Conservation (phyloP, 2,113 vertebrate genomes). For the Ochotona curzoniae region DNA sequence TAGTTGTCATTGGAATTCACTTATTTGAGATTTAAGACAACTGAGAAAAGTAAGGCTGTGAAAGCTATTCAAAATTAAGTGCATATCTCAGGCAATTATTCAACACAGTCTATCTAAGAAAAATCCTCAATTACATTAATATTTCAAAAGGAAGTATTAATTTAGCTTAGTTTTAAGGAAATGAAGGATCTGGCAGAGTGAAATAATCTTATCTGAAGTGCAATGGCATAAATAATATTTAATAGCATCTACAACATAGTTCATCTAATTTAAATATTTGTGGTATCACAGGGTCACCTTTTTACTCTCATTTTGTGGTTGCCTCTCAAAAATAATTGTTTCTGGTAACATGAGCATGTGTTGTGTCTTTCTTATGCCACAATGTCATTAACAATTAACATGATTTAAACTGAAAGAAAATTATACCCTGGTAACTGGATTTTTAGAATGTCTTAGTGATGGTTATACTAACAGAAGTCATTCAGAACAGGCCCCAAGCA, state of each 20-base stretch:
- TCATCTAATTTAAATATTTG: constrained; percentile 42
- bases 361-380: background rate
- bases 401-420: background rate
- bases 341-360: background rate
- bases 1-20: constrained; percentile 56
- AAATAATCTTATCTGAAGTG: constrained; percentile 39
- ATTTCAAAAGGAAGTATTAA: constrained; percentile 56
- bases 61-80: constrained; percentile 66
- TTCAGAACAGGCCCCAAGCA: background rate
- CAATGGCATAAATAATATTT: constrained; percentile 43
- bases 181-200: constrained; percentile 34
- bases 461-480: background rate
- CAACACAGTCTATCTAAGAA: constrained; percentile 27
- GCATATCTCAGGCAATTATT: constrained; percentile 62
- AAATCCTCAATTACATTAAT: constrained; percentile 45
- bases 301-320: background rate
- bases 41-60: constrained; percentile 30
- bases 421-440: background rate
- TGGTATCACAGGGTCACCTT: constrained; percentile 2
- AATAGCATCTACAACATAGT: constrained; percentile 20
- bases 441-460: background rate
- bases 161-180: constrained; percentile 58
- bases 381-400: background rate
- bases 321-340: background rate
- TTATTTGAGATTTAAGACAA: constrained; percentile 68